Evolutionary conservation across 2,888 invertebrate species (phyloP).

Genomic region (Synanthedon vespiformis): DNA sequence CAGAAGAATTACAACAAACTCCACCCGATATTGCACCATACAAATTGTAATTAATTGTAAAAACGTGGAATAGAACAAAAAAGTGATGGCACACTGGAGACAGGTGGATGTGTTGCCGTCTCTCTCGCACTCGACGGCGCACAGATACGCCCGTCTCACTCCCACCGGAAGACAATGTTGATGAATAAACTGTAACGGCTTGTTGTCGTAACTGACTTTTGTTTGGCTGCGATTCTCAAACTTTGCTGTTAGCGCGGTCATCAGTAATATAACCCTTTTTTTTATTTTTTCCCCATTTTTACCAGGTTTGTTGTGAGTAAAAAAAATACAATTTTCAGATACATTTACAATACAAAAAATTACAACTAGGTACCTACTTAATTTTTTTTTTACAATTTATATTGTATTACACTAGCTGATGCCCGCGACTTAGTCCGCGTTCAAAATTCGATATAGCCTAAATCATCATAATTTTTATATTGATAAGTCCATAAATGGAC

Average conservation of each 20-base stretch:
- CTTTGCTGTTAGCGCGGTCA: conserved; percentile 6
- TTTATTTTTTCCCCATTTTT: too few relatives aligned
- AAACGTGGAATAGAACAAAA: conserved; percentile 32
- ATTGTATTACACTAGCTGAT: too few relatives aligned
- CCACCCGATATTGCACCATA: conserved; percentile 39
- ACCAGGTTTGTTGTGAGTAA: too few relatives aligned
- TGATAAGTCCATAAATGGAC: too few relatives aligned
- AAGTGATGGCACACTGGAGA: conserved; percentile 28
- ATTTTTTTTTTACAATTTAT: too few relatives aligned
- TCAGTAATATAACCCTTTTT: too few relatives aligned
- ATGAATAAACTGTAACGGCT: conserved; percentile 61
- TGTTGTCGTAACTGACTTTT: conserved; percentile 64
- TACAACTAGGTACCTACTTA: too few relatives aligned
- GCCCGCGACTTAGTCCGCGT: too few relatives aligned
- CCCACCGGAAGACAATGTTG: conserved; percentile 45
- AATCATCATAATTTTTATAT: too few relatives aligned
- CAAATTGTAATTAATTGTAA: conserved; percentile 39
- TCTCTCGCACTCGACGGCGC: conserved; percentile 12
- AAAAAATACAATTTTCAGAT: too few relatives aligned
- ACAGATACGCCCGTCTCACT: conserved; percentile 25
- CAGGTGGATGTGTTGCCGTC: conserved; percentile 45
- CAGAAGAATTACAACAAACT: conserved; percentile 7
- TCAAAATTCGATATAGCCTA: too few relatives aligned
- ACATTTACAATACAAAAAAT: too few relatives aligned
- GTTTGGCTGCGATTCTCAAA: conserved; percentile 34